Evolutionary conservation across 2,113 vertebrate genomes (phyloP).

Genomic region (Erythrolamprus reginae): DNA sequence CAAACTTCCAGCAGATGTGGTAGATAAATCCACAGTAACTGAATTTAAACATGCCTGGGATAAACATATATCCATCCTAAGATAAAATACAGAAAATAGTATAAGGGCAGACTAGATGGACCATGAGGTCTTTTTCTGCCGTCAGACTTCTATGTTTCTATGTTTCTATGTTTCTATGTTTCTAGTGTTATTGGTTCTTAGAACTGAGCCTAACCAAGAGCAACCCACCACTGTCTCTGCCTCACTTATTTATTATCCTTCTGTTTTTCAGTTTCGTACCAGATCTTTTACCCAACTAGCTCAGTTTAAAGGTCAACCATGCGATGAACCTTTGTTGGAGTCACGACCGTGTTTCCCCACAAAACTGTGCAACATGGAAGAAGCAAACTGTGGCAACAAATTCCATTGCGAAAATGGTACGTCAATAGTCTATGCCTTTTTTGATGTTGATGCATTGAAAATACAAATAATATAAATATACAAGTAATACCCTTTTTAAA

Average conservation of each 20-base stretch:
- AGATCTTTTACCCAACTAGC: slow-evolving; percentile 71
- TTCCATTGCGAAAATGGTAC: slow-evolving; percentile 86
- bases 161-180: no score
- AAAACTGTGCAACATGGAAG: slow-evolving; percentile 77
- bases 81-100: no score
- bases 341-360: slow-evolving; percentile 74
- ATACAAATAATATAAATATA: not conserved
- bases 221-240: no score
- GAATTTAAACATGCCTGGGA: no score
- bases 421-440: not conserved
- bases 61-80: no score
- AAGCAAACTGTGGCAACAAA: slow-evolving; percentile 74
- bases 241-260: not conserved
- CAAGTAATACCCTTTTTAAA: not conserved
- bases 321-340: slow-evolving; percentile 70
- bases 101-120: no score
- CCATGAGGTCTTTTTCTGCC: no score
- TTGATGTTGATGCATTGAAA: not conserved
- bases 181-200: no score
- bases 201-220: no score
- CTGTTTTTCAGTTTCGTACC: slow-evolving; percentile 73
- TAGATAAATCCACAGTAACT: no score
- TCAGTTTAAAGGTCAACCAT: slow-evolving; percentile 84
- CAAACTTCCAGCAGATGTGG: no score
- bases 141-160: no score